Conservation (phyloP, 2,113 vertebrate genomes). For the Podilymbus podiceps region DNA sequence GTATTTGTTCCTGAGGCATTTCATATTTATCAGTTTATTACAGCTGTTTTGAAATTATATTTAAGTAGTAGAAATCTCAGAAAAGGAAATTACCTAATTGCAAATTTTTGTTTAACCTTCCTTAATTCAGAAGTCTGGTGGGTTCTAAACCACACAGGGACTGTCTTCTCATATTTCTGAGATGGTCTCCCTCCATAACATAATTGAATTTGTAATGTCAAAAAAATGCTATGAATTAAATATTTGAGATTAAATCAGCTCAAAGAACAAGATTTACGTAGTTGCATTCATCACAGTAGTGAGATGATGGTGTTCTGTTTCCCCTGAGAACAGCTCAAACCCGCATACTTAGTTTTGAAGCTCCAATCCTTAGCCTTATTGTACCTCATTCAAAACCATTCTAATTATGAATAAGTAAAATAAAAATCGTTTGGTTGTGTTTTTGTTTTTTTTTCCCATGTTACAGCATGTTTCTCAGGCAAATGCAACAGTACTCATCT, state of each 20-base stretch:
- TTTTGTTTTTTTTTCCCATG: background rate
- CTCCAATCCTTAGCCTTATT: background rate
- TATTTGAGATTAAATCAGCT: background rate
- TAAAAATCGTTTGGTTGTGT: background rate
- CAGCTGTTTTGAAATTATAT: conserved; percentile 24
- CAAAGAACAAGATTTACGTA: background rate
- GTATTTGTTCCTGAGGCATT: background rate
- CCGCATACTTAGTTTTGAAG: background rate
- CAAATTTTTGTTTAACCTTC: conserved; percentile 43
- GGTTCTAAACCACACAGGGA: background rate
- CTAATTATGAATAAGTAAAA: background rate
- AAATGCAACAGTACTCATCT: background rate
- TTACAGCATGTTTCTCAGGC: background rate
- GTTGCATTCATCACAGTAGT: background rate
- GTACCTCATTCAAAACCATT: background rate
- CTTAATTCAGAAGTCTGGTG: conserved; percentile 48
- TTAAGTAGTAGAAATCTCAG: conserved; percentile 30
- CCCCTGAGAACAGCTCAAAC: background rate
- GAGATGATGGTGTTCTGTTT: background rate
- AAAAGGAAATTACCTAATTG: conserved; percentile 38
- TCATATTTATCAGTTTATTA: background rate
- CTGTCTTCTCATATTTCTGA: background rate
- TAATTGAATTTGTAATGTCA: background rate
- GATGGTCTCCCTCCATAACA: background rate
- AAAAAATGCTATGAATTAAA: background rate